phyloP scores from a whole-genome alignment of 2,888 invertebrate species.

The Calliphora vomitoria region DNA sequence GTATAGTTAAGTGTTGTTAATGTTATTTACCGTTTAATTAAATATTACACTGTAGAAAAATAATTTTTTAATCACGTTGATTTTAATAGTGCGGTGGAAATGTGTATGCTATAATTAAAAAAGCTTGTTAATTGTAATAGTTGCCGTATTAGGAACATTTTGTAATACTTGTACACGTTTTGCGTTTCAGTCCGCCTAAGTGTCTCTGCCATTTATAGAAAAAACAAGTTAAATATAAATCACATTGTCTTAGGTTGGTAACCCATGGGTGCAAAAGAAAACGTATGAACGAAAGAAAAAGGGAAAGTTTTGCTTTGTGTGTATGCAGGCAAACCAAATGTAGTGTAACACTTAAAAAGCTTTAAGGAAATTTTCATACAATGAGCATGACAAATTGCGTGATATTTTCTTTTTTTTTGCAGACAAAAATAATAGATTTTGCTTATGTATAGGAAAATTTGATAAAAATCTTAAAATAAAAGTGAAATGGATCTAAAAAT shows the following conservation, averaged over 20 bases:
- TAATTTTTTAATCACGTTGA: slow-evolving; percentile 32
- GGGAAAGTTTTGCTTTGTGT: slow-evolving; percentile 24
- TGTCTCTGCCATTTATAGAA: slow-evolving; percentile 11
- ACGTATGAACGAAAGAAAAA: not conserved
- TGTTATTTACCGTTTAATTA: not conserved
- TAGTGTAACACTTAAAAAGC: too few species aligned
- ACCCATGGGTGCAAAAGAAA: not conserved
- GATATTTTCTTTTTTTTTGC: too few species aligned
- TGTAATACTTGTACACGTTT: not conserved
- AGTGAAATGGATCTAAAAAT: too few species aligned
- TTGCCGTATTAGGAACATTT: slow-evolving; percentile 15
- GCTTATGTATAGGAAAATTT: too few species aligned
- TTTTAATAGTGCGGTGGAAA: not conserved
- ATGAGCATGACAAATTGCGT: too few species aligned
- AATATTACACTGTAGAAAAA: not conserved
- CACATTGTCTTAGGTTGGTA: slow-evolving; percentile 3
- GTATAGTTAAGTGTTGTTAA: not conserved
- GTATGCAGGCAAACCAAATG: too few species aligned
- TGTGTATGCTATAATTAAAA: slow-evolving; percentile 23
- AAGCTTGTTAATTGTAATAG: slow-evolving; percentile 12
- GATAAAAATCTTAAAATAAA: too few species aligned
- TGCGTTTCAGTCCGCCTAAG: not conserved
- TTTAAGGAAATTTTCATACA: too few species aligned
- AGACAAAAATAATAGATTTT: too few species aligned
- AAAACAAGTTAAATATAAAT: not conserved